phyloP scores from a whole-genome alignment of 2,888 invertebrate species.

The Elysia crispata region DNA sequence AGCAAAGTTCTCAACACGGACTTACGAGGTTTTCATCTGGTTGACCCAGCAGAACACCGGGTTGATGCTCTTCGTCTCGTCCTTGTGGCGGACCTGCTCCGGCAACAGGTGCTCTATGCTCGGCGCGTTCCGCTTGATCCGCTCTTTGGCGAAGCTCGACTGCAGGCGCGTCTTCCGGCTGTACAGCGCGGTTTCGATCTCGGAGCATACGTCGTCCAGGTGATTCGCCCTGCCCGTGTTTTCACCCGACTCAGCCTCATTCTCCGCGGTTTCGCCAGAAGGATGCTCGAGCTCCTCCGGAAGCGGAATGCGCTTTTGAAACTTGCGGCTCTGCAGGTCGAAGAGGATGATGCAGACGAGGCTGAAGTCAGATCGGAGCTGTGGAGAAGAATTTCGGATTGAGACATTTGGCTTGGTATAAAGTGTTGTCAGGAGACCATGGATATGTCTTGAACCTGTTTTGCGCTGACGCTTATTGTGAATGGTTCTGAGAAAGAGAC shows the following conservation, averaged over 20 bases:
- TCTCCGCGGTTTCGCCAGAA: slow-evolving; percentile 54
- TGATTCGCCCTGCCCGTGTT: slow-evolving; percentile 53
- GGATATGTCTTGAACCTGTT: no score
- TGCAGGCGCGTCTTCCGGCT: slow-evolving; percentile 69
- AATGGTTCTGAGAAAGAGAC: no score
- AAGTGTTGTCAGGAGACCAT: no score
- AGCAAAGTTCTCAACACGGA: no score
- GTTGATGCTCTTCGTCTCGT: slow-evolving; percentile 63
- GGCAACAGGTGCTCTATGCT: slow-evolving; percentile 73
- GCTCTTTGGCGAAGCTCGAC: slow-evolving; percentile 73
- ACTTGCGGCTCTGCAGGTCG: slow-evolving; percentile 74
- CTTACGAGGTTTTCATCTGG: slow-evolving; percentile 70
- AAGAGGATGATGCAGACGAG: slow-evolving; percentile 73
- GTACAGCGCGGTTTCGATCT: slow-evolving; percentile 72
- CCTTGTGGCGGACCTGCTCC: slow-evolving; percentile 69
- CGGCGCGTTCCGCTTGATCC: slow-evolving; percentile 70
- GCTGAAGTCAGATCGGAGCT: slow-evolving; percentile 65
- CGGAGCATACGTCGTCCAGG: slow-evolving; percentile 56
- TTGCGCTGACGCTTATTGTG: no score
- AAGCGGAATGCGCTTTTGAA: slow-evolving; percentile 66
- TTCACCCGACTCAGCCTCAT: slow-evolving; percentile 60
- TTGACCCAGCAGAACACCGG: slow-evolving; percentile 75
- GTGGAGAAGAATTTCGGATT: no score
- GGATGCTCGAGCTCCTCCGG: slow-evolving; percentile 1
- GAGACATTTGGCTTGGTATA: no score